phyloP scores from a whole-genome alignment of 2,888 invertebrate genomes.

The Diarsia rubi region DNA sequence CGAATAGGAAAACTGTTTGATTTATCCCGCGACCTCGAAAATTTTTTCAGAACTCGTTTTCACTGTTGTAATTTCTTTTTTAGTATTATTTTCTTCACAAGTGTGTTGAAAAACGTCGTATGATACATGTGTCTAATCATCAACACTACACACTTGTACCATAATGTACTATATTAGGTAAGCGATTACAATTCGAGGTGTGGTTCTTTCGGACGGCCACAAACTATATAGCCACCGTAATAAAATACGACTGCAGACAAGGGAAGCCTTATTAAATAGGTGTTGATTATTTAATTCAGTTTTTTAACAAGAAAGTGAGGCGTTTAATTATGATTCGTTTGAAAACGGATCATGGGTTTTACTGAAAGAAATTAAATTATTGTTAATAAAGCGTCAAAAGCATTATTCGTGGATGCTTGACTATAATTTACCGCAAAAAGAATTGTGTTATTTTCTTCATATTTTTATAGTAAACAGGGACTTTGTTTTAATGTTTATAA shows the following conservation, averaged over 20 bases:
- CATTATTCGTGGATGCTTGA: slow-evolving; percentile 20
- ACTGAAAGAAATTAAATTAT: slow-evolving; percentile 10
- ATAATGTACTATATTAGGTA: no score
- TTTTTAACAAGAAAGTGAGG: slow-evolving; percentile 33
- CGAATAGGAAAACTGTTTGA: no score
- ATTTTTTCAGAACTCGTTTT: no score
- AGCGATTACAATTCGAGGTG: not conserved
- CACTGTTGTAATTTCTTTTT: no score
- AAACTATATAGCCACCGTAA: slow-evolving; percentile 4
- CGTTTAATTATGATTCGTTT: slow-evolving; percentile 4
- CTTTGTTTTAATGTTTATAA: not conserved
- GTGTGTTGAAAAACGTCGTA: no score
- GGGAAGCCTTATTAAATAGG: slow-evolving; percentile 1
- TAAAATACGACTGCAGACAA: slow-evolving; percentile 4
- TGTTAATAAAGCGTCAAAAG: not conserved
- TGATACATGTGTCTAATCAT: no score
- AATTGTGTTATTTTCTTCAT: slow-evolving; percentile 1
- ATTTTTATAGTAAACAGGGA: not conserved
- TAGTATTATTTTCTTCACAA: no score
- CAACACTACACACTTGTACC: no score
- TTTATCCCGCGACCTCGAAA: no score
- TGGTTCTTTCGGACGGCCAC: not conserved
- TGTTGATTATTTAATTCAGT: slow-evolving; percentile 32
- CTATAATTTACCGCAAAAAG: not conserved
- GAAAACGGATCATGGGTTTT: not conserved